phyloP scores from a whole-genome alignment of 2,797 vertebrate genomes.

The Protonibea diacanthus region DNA sequence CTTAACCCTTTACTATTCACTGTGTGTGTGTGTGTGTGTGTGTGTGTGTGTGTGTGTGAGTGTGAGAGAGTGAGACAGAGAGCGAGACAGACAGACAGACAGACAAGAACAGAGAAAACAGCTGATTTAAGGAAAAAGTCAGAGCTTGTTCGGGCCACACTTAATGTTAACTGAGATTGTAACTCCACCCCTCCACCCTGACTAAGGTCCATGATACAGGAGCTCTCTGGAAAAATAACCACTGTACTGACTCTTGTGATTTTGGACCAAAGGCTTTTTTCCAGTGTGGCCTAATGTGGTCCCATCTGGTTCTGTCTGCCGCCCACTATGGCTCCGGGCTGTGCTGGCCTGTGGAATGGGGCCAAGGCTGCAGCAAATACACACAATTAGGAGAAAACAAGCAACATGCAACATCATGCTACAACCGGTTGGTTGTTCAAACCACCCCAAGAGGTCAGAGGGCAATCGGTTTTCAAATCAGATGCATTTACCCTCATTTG shows the following conservation, averaged over 20 bases:
- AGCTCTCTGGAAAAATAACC: slow-evolving; percentile 9
- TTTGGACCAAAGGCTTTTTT: background rate
- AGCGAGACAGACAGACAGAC: background rate
- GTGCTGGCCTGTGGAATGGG: slow-evolving; percentile 3
- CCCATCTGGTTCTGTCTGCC: background rate
- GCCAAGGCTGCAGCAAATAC: slow-evolving; percentile 23
- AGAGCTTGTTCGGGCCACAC: background rate
- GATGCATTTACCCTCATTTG: no score
- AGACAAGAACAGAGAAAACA: background rate
- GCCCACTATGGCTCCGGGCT: background rate
- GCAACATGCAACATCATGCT: no score
- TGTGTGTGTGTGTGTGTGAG: no score
- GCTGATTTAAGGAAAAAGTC: background rate
- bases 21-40: no score
- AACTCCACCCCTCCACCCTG: background rate
- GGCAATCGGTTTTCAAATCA: no score
- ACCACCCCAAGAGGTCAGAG: no score
- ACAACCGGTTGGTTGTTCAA: no score
- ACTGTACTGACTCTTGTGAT: slow-evolving; percentile 4
- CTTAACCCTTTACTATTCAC: background rate
- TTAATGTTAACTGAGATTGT: background rate
- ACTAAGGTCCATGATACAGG: slow-evolving; percentile 3
- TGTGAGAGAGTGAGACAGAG: no score
- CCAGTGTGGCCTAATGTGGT: background rate
- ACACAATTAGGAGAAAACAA: slow-evolving; percentile 9